Evolutionary conservation across 2,797 vertebrate species (phyloP).

Genomic region (Clarias platycephalus): DNA sequence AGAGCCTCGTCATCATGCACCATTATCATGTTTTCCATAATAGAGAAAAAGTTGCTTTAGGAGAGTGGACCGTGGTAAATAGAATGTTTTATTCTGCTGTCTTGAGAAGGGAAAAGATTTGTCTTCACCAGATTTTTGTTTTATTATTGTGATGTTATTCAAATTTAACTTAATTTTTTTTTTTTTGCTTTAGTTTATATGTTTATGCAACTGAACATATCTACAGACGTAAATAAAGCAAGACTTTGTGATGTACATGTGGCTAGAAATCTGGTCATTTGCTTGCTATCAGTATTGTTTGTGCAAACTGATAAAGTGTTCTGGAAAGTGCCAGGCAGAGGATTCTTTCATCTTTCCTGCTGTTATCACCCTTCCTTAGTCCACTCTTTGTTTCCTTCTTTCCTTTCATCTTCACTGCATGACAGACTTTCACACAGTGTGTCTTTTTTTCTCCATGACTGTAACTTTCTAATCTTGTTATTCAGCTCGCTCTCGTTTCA

Average conservation of each 20-base stretch:
- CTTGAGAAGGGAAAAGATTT: neutral
- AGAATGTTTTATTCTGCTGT: neutral
- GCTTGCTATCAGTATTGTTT: neutral
- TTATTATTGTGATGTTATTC: neutral
- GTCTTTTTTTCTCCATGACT: neutral
- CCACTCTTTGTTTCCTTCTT: neutral
- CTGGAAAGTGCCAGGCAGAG: neutral
- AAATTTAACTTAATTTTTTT: neutral
- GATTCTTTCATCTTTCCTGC: constrained; percentile 5
- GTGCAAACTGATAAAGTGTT: neutral
- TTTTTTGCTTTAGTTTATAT: neutral
- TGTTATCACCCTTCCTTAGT: neutral
- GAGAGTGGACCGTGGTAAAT: neutral
- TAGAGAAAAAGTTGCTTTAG: neutral
- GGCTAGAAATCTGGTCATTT: neutral
- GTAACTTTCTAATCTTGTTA: constrained; percentile 15
- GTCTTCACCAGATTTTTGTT: no score
- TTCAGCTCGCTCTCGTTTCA: neutral
- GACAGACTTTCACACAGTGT: constrained; percentile 7
- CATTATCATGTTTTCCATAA: neutral
- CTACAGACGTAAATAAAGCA: neutral
- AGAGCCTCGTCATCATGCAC: neutral
- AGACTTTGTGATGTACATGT: neutral
- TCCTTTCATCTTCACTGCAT: neutral
- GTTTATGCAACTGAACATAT: neutral